A percentile compares a stretch with the other conserved stretches of the same genome.
Evolutionary conservation across 2,888 invertebrate species (phyloP).

Genomic region (Allacma fusca): DNA sequence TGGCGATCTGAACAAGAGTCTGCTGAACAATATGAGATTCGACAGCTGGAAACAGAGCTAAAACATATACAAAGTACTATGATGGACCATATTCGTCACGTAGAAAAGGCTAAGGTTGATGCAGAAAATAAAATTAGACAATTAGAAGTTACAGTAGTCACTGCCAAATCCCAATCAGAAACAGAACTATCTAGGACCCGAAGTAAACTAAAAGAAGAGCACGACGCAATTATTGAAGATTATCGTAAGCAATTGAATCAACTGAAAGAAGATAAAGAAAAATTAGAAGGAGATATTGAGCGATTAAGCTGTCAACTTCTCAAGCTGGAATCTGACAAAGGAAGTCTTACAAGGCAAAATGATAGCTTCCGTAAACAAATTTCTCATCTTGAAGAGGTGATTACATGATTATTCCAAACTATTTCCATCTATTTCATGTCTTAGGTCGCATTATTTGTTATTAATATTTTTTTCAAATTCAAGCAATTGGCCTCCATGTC

Average conservation of each 20-base stretch:
- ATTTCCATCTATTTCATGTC: no score
- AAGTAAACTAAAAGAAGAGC: constrained; percentile 51
- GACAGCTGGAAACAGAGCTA: constrained; percentile 52
- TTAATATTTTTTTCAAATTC: background rate
- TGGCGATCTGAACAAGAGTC: constrained; percentile 56
- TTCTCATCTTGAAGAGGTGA: constrained; percentile 41
- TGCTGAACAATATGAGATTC: constrained; percentile 56
- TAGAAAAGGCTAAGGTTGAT: constrained; percentile 56
- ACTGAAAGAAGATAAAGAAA: constrained; percentile 52
- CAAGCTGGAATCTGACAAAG: constrained; percentile 55
- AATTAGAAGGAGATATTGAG: constrained; percentile 49
- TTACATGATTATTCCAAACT: background rate
- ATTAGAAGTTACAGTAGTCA: constrained; percentile 50
- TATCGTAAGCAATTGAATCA: constrained; percentile 47
- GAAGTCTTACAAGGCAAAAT: constrained; percentile 47
- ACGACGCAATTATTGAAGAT: constrained; percentile 46
- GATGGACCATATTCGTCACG: constrained; percentile 52
- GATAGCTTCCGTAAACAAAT: constrained; percentile 54
- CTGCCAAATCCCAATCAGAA: constrained; percentile 55
- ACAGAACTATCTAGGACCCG: constrained; percentile 50
- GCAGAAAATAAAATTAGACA: constrained; percentile 57
- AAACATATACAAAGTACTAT: constrained; percentile 51
- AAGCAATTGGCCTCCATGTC: constrained; percentile 30
- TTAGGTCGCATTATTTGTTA: background rate
- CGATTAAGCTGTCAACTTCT: constrained; percentile 45